Base-by-base conservation (phyloP, 2,797 vertebrate genomes). In the Etheostoma perlongum region DNA sequence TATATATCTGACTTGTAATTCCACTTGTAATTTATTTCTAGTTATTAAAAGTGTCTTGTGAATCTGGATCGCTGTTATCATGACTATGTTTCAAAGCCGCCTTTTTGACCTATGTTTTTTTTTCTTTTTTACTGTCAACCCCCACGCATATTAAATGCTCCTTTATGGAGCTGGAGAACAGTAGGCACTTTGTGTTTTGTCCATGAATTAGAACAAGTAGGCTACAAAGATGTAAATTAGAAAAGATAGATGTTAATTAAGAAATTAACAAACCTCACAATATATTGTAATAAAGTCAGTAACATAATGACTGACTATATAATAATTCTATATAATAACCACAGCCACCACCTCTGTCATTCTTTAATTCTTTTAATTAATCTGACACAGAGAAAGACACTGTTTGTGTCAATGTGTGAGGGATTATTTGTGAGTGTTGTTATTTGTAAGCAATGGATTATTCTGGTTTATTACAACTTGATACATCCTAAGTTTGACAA, bases 31-130 rank as follows among this genome's bases (percentile, higher is more conserved):
- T 74, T 51, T 27, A 67, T 78, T 83, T 74, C 7, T 21, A 64
- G 27, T 79, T 27, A 82, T 73, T 67, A 53, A 60, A 87, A 58
- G 2, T 23, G 47, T 81, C 69, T 66, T 53, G 19, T 19, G 46
- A 61, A 59, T 63, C 46, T 62, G 42, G 7, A 30, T 61, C 40
- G 44, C 19, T 66, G 25, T 53, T 69, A 46, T 70, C 21, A 52
- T 13, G 13, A 13, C 33, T 42, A 47, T 25, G 44, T 60, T 76
- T 74, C 52, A 85, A 78, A 77, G 68, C 64, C 57, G 46, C 23
- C 21, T 62, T 74, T 74, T 53, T 82, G 73, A 81, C 65, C 65
- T 23, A n/a, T 21, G n/a, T 66, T 47, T 57, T 42, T 59, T 70
- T 74, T 44, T 71, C 59, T 76, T 19, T 59, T 57, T 69, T 63